These are phyloP conservation scores for Nibea coibor DNA, from an alignment of 2,113 vertebrate genomes.

Conservation along the genomic window DNA sequence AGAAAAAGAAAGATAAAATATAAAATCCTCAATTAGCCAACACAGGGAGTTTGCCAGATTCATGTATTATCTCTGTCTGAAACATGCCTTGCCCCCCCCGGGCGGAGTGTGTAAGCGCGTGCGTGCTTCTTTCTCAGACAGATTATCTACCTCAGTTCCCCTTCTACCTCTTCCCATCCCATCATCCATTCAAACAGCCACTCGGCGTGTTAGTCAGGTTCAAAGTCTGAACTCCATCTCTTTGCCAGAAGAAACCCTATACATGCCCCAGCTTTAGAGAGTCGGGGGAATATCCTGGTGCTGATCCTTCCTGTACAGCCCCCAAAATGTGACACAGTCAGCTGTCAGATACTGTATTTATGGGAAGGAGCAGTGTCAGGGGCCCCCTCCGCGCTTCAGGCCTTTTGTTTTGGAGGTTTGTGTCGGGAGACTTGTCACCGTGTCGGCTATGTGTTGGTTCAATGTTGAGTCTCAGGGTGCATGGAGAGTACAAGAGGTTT, in stretches of 20 bases:
- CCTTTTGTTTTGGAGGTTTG: constrained; percentile 42
- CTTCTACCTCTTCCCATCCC: constrained; percentile 39
- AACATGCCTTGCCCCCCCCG: constrained; percentile 11
- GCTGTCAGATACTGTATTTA: constrained; percentile 57
- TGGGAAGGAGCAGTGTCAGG: constrained; percentile 8
- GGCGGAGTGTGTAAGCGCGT: constrained; percentile 11
- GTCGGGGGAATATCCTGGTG: constrained; percentile 41
- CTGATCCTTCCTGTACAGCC: constrained; percentile 57
- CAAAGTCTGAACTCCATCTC: constrained; percentile 63
- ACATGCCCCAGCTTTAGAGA: constrained; percentile 49
- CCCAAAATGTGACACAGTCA: constrained; percentile 52
- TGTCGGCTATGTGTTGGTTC: constrained; percentile 22
- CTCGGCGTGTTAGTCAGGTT: constrained; percentile 61
- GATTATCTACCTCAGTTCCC: constrained; percentile 48
- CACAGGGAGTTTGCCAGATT: constrained; percentile 25
- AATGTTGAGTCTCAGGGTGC: constrained; percentile 56
- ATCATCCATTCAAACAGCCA: constrained; percentile 55
- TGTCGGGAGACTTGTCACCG: constrained; percentile 30
- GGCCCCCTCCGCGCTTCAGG: constrained; percentile 10
- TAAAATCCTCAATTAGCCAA: constrained; percentile 43
- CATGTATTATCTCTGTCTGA: constrained; percentile 48
- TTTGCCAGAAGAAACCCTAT: constrained; percentile 69
- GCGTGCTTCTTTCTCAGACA: constrained; percentile 29
- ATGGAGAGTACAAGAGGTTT: constrained; percentile 57
- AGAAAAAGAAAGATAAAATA: constrained; percentile 12